These are phyloP conservation scores for Gila orcuttii DNA, from an alignment of 2,113 vertebrate genomes.

Conservation along the genomic window DNA sequence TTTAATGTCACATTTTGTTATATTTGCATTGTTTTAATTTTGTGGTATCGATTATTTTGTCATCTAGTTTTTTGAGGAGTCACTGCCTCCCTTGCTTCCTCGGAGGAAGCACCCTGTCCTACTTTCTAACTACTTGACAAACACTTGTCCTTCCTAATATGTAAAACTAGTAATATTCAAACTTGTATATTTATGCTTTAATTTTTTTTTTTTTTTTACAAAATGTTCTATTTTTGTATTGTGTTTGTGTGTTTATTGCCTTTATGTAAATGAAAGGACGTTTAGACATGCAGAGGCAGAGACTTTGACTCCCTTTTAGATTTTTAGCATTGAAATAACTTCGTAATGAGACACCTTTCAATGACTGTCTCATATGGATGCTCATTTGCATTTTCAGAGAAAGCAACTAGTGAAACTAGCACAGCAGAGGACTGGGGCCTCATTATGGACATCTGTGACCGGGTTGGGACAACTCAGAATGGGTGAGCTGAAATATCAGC, in stretches of 20 bases:
- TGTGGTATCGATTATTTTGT: no score
- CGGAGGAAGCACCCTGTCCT: no score
- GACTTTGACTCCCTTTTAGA: not conserved
- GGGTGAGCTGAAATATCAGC: constrained; percentile 77
- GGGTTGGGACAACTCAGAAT: constrained; percentile 87
- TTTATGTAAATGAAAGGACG: not conserved
- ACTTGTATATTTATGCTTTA: not conserved
- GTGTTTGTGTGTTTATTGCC: not conserved
- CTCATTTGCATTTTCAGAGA: constrained; percentile 80
- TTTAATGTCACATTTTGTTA: no score
- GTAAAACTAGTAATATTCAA: not conserved
- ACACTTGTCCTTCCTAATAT: not conserved
- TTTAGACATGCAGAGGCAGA: not conserved
- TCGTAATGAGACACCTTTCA: not conserved
- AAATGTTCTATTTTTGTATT: not conserved
- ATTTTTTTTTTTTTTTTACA: no score
- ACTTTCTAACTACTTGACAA: not conserved
- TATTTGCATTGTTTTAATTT: no score
- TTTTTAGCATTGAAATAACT: not conserved
- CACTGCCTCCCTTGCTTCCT: no score
- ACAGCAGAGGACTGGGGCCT: constrained; percentile 94
- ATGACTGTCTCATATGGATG: not conserved
- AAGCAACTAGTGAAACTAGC: constrained; percentile 94
- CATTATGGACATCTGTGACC: constrained; percentile 98
- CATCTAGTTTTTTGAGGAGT: no score